These are phyloP conservation scores for Condylura cristata DNA, from an alignment of 2,113 vertebrate species.

Conservation along the genomic window DNA sequence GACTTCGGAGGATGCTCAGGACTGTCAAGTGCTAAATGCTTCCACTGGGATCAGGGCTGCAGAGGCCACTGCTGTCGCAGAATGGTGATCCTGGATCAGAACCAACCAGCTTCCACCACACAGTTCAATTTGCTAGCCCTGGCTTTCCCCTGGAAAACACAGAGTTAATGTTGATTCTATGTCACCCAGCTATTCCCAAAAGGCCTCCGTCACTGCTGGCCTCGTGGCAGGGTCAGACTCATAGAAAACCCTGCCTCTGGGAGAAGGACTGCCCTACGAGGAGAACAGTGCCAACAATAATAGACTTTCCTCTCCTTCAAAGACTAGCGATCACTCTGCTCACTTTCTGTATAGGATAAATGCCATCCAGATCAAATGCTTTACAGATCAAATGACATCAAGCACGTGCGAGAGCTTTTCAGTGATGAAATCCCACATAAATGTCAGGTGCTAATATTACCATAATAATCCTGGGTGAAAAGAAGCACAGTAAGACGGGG, in stretches of 20 bases:
- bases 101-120: not conserved
- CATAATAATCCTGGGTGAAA: slow-evolving; percentile 65
- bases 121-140: not conserved
- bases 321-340: slow-evolving; percentile 19
- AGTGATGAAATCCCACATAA: slow-evolving; percentile 61
- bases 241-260: slow-evolving; percentile 9
- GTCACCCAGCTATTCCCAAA: not conserved
- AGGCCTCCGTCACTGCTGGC: slow-evolving; percentile 5
- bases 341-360: slow-evolving; percentile 59
- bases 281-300: slow-evolving; percentile 44
- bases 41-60: not conserved
- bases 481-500: slow-evolving; percentile 19
- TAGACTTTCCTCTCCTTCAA: slow-evolving; percentile 58
- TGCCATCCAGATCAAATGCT: slow-evolving; percentile 70
- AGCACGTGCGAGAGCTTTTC: slow-evolving; percentile 58
- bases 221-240: slow-evolving; percentile 3
- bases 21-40: not conserved
- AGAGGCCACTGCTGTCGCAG: not conserved
- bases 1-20: not conserved
- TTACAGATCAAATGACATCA: slow-evolving; percentile 70
- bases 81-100: not conserved
- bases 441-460: slow-evolving; percentile 66
- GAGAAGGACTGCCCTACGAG: not conserved
- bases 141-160: not conserved
- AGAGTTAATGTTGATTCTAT: not conserved